Base-by-base conservation (phyloP, 2,797 vertebrate genomes). In the Fundulus diaphanus region DNA sequence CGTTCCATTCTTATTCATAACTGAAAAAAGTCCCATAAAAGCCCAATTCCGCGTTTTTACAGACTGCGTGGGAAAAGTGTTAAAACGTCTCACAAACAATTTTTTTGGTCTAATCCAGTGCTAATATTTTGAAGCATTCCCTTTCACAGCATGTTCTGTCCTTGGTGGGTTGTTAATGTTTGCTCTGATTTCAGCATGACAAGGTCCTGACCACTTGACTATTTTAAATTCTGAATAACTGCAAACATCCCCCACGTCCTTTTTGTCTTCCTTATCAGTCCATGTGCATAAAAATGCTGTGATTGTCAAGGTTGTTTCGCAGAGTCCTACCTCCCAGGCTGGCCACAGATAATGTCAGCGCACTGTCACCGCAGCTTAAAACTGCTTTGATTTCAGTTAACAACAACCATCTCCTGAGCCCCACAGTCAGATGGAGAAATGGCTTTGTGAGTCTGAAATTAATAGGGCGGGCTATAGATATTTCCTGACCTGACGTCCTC, bases 401-500 rank as follows among this genome's bases (percentile, higher is more conserved):
- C 72, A 74, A 13, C 81, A 18, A 74, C 2, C 40, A 61, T 71
- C 88, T 87, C 80, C 72, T 15, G 85, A 84, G 85, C 78, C 81
- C 42, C 3, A 57, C 79, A 78, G 85, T 77, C 29, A 78, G 79
- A 73, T 48, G 69, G 33, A 83, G 72, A 73, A 87, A 72, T 27
- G 4, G 66, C 81, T 82, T 81, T 8, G 68, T 51, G 74, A 86
- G 82, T 85, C 74, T 85, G 88, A 91, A 90, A 92, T 92, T 79
- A 91, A 91, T 90, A 90, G 90, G 86, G 80, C 67, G 86, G n/a
- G 86, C 88, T 85, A 52, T 48, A 73, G 89, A 86, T 90, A 89
- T 88, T 91, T 92, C 89, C 91, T 92, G 88, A 81, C 90, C 87
- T 75, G 33, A 59, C 16, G 42, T 82, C 84, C 91, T 88, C 91